Evolutionary conservation across 1,140 invertebrate genomes (phyloP), one percentile per base, ranked within the genome.

Genomic region (Drosophila willistoni): DNA sequence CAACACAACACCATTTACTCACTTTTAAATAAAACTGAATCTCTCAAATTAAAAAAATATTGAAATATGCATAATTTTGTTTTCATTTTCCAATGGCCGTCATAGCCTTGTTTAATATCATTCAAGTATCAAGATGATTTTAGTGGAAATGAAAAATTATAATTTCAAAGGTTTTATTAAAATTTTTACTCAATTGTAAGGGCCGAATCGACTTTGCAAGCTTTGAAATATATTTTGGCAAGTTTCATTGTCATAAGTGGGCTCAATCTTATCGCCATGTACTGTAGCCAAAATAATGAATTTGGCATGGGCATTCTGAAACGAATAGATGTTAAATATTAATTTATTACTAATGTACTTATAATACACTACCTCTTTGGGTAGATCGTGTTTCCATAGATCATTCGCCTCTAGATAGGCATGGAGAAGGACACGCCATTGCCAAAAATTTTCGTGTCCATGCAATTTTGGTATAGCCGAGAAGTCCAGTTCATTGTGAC

Each of bases 381-480:
- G 82, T 12, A 79, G 72, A 51, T 79, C 80, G 44, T 87, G 64
- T 39, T 65, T 79, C 82, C 82, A 86, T 13, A 86, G 57, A 10
- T 87, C 82, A 12, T 47, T 59, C 9, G 75, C 65, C 3, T 86
- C 82, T 25, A 86, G 56, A 42, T 77, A 86, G 57, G 79, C 12
- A 7, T 55, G 64, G 12, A 86, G 3, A 2, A 86, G 79, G 63
- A 86, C 69, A 22, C 67, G 63, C 82, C 82, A 86, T 36, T 79
- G 75, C 82, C 83, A 86, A 29, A 71, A 86, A 25, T 86, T 86
- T 12, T 82, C 62, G 7, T 56, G 54, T 2, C 83, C 79, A 19
- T 79, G 68, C 4, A 86, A 22, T 14, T 75, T 79, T 3, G 82
- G 82, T 41, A 86, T 86, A 5, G 79, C 64, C 36, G 79, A 72